Conservation (phyloP, 2,888 invertebrate genomes). For the Theodoxus fluviatilis region DNA sequence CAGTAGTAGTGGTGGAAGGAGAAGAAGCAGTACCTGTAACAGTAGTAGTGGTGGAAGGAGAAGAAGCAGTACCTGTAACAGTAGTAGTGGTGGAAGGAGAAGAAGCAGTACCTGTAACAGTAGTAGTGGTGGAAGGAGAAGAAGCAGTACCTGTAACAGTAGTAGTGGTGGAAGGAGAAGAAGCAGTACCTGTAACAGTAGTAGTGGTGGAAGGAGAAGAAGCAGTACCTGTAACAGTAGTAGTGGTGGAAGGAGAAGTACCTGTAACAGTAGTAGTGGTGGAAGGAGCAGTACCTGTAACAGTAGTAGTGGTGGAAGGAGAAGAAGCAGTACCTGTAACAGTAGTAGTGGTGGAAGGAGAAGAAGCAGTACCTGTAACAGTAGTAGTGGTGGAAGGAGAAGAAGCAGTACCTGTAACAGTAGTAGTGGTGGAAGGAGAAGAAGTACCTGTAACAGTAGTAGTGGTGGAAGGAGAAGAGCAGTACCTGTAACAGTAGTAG, state of each 20-base stretch:
- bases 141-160: background rate
- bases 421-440: no score
- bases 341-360: background rate
- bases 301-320: background rate
- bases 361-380: background rate
- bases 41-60: background rate
- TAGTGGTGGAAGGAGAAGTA: background rate
- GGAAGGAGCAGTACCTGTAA: background rate
- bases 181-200: background rate
- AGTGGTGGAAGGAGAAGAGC: no score
- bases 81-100: background rate
- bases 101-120: background rate
- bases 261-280: background rate
- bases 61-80: background rate
- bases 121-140: background rate
- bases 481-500: no score
- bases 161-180: background rate
- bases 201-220: background rate
- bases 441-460: no score
- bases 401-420: no score
- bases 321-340: background rate
- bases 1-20: background rate
- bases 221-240: background rate
- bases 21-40: background rate
- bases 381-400: background rate